Evolutionary conservation across 2,113 vertebrate species (phyloP).

Genomic region (Anas platyrhynchos): DNA sequence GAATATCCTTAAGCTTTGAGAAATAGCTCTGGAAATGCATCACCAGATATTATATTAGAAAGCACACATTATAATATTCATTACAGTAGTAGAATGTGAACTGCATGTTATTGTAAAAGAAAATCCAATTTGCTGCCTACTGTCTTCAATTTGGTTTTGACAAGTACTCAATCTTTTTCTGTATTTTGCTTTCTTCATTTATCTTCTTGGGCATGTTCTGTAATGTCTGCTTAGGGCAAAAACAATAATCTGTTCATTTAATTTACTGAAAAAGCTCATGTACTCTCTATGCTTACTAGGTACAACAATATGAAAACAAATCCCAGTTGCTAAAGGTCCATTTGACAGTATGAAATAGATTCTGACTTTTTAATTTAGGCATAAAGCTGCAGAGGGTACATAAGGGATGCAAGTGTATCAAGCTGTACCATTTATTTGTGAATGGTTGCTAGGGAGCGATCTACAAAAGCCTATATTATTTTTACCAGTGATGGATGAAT

Average conservation of each 20-base stretch:
- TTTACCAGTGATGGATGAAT: background rate
- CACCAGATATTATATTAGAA: slow-evolving; percentile 59
- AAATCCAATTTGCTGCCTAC: slow-evolving; percentile 77
- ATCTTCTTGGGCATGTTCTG: slow-evolving; percentile 62
- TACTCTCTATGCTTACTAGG: slow-evolving; percentile 51
- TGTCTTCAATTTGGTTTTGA: slow-evolving; percentile 74
- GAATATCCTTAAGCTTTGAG: slow-evolving; percentile 61
- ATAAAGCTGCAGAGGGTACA: slow-evolving; percentile 6
- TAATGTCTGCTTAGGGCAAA: slow-evolving; percentile 70
- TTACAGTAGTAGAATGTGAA: slow-evolving; percentile 64
- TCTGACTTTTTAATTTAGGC: slow-evolving; percentile 60
- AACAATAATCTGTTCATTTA: slow-evolving; percentile 74
- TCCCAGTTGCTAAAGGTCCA: slow-evolving; percentile 65
- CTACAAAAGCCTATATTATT: background rate
- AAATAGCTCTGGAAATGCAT: slow-evolving; percentile 62
- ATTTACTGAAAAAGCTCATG: slow-evolving; percentile 65
- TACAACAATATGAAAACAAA: slow-evolving; percentile 61
- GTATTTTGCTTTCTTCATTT: slow-evolving; percentile 55
- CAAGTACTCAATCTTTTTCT: slow-evolving; percentile 63
- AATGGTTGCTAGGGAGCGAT: background rate
- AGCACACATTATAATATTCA: slow-evolving; percentile 70
- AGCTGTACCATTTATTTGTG: slow-evolving; percentile 40
- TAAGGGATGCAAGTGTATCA: background rate
- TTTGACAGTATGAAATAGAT: slow-evolving; percentile 62
- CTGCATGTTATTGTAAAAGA: slow-evolving; percentile 67